Percentiles rank a stretch among this genome's conserved stretches.
Conservation (phyloP, 2,888 invertebrate genomes). For the Caenorhabditis wallacei region DNA sequence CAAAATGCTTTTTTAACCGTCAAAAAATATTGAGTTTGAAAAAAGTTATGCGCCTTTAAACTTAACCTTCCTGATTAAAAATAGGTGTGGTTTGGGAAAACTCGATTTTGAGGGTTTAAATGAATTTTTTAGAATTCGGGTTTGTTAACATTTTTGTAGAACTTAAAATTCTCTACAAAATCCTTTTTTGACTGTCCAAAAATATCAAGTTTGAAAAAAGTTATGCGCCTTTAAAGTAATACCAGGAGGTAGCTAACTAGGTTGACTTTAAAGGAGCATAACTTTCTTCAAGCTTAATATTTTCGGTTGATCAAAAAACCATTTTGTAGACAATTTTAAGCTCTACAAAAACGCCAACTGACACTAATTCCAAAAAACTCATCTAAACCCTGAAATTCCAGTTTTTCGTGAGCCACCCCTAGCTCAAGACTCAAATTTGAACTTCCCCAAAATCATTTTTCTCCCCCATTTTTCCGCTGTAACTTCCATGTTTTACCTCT, state of each 20-base stretch:
- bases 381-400: too few relatives aligned
- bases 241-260: too few relatives aligned
- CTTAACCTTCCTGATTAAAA: too few relatives aligned
- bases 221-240: constrained; percentile 7
- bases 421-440: too few relatives aligned
- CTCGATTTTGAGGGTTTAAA: not conserved
- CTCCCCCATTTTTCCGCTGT: not conserved
- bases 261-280: not conserved
- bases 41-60: too few relatives aligned
- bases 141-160: not conserved
- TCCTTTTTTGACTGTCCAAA: too few relatives aligned
- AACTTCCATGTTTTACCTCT: constrained; percentile 60
- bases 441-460: not conserved
- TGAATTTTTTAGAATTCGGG: not conserved
- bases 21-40: not conserved
- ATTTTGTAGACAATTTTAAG: too few relatives aligned
- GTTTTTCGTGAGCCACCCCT: too few relatives aligned
- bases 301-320: too few relatives aligned
- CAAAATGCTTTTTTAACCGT: not conserved
- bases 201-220: not conserved
- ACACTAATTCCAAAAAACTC: too few relatives aligned
- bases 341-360: too few relatives aligned
- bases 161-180: constrained; percentile 3
- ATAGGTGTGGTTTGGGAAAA: not conserved
- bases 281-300: too few relatives aligned